phyloP scores from a whole-genome alignment of 2,888 invertebrate species.

The Agelastica alni region DNA sequence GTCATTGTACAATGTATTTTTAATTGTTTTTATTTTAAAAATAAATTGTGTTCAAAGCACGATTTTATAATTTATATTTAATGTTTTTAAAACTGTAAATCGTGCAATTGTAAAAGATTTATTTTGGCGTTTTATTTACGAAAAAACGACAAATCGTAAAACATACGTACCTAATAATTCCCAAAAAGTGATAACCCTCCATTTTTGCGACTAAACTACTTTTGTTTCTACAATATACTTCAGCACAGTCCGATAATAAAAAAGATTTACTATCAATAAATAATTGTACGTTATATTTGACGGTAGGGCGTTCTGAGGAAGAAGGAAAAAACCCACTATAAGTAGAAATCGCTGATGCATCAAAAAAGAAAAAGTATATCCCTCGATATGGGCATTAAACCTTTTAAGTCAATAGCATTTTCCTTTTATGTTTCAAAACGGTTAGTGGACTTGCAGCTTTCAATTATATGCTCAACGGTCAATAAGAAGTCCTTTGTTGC shows the following conservation, averaged over 20 bases:
- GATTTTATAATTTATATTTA: too few species aligned
- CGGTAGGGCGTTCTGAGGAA: not conserved
- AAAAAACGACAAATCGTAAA: not conserved
- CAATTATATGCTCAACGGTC: slow-evolving; percentile 20
- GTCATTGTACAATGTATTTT: too few species aligned
- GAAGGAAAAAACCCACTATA: slow-evolving; percentile 11
- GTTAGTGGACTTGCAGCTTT: slow-evolving; percentile 15
- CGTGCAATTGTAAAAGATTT: too few species aligned
- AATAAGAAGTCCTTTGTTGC: slow-evolving; percentile 14
- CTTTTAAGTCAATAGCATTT: slow-evolving; percentile 21
- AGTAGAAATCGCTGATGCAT: slow-evolving; percentile 19
- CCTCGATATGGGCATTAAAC: slow-evolving; percentile 18
- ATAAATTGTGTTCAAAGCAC: too few species aligned
- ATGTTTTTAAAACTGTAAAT: too few species aligned
- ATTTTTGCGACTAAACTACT: slow-evolving; percentile 5
- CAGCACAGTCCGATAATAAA: slow-evolving; percentile 10
- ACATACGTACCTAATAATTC: not conserved
- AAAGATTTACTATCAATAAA: slow-evolving; percentile 22
- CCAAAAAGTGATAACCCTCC: not conserved
- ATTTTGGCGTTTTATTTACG: too few species aligned
- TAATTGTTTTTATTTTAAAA: too few species aligned
- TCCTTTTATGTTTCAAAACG: slow-evolving; percentile 19
- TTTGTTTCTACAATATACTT: slow-evolving; percentile 12
- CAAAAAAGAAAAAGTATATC: slow-evolving; percentile 14
- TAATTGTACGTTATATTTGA: slow-evolving; percentile 18